phyloP scores from a whole-genome alignment of 2,888 invertebrate species.

The Spodoptera exigua region DNA sequence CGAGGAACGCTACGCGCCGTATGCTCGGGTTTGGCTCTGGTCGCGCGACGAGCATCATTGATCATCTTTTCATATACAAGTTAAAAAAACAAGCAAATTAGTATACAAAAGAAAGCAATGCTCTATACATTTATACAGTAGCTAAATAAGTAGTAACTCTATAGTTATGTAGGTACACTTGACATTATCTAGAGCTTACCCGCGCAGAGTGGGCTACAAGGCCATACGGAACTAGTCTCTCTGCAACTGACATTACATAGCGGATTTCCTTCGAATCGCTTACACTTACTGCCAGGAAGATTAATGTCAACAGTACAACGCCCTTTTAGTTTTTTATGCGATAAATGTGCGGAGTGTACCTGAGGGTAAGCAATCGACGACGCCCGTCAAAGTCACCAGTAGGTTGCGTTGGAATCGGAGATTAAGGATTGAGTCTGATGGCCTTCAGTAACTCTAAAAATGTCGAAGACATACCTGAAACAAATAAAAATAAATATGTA shows the following conservation, averaged over 20 bases:
- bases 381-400: too few relatives aligned
- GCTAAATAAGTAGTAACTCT: conserved; percentile 3
- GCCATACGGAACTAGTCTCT: conserved; percentile 71
- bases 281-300: conserved; percentile 56
- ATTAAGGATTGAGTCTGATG: too few relatives aligned
- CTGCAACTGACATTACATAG: conserved; percentile 72
- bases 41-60: too few relatives aligned
- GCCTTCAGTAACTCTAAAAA: too few relatives aligned
- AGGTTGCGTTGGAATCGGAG: too few relatives aligned
- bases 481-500: conserved; percentile 40
- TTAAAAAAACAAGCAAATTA: too few relatives aligned
- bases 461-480: conserved; percentile 52
- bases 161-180: conserved; percentile 16
- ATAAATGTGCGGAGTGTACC: too few relatives aligned
- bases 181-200: conserved; percentile 3
- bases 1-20: too few relatives aligned
- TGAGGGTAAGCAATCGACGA: too few relatives aligned
- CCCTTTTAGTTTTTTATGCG: conserved; percentile 35
- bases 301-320: conserved; percentile 41
- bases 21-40: too few relatives aligned
- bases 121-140: conserved; percentile 4
- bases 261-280: conserved; percentile 68
- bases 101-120: too few relatives aligned
- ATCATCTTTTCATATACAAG: too few relatives aligned
- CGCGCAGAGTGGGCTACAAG: conserved; percentile 63